phyloP scores from a whole-genome alignment of 2,113 vertebrate species.

The cat (Felis catus) region DNA sequence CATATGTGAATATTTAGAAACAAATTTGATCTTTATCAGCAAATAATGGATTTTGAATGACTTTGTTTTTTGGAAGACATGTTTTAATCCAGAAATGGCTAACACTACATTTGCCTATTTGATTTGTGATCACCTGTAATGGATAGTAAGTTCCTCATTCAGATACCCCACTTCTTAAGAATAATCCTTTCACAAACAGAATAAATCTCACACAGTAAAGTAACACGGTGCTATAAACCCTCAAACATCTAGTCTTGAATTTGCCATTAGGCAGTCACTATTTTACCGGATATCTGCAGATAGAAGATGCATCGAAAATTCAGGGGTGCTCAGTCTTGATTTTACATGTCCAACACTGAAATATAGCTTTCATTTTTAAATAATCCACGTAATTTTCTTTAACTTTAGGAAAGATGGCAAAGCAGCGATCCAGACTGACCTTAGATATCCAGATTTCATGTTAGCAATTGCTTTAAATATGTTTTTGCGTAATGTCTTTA shows the following conservation, averaged over 20 bases:
- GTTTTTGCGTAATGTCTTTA: conserved; percentile 22
- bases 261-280: neutral
- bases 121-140: neutral
- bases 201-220: neutral
- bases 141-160: neutral
- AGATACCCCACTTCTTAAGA: neutral
- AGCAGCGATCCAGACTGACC: neutral
- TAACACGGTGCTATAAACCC: neutral
- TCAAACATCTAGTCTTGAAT: neutral
- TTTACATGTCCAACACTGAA: neutral
- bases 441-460: neutral
- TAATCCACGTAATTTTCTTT: neutral
- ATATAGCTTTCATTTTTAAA: neutral
- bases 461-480: neutral
- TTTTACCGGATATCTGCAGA: neutral
- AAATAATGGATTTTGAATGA: neutral
- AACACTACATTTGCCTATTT: neutral
- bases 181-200: neutral
- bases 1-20: conserved; percentile 27
- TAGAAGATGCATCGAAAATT: neutral
- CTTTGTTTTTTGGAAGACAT: neutral
- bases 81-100: neutral
- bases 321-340: neutral
- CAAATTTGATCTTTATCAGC: neutral
- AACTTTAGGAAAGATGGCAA: neutral